Conservation (phyloP, 2,888 invertebrate species). For the Diachrysia chrysitis region DNA sequence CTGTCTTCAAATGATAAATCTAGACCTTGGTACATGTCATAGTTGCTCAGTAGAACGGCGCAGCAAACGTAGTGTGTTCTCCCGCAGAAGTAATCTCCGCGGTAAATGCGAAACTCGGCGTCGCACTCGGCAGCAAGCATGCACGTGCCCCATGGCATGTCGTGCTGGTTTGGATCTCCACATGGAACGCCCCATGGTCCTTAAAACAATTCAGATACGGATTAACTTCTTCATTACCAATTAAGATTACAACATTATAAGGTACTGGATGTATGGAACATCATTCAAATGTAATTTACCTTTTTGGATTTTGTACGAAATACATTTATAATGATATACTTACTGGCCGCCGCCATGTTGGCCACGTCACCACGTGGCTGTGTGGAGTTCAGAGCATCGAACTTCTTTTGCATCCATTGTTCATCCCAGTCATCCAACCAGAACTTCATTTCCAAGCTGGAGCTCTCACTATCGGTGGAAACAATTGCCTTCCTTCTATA, state of each 20-base stretch:
- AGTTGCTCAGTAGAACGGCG: conserved; percentile 71
- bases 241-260: not conserved
- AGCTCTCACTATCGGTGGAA: not conserved
- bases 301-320: not conserved
- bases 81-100: conserved; percentile 81
- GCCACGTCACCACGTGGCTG: conserved; percentile 69
- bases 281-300: too few species aligned
- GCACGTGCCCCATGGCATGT: conserved; percentile 83
- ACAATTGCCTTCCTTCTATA: not conserved
- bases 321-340: conserved; percentile 41
- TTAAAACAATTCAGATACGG: conserved; percentile 42
- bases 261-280: not conserved
- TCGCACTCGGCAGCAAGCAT: conserved; percentile 78
- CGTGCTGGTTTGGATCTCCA: conserved; percentile 82
- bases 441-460: conserved; percentile 50
- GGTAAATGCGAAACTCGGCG: conserved; percentile 77
- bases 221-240: not conserved
- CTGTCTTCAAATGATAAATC: conserved; percentile 78
- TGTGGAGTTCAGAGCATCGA: conserved; percentile 70
- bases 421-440: conserved; percentile 68
- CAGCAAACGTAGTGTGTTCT: conserved; percentile 79
- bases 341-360: conserved; percentile 81
- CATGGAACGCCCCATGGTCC: conserved; percentile 84
- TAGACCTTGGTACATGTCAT: conserved; percentile 80
- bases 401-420: conserved; percentile 69